phyloP scores from a whole-genome alignment of 2,888 invertebrate genomes.

The Macroteleia sp. region DNA sequence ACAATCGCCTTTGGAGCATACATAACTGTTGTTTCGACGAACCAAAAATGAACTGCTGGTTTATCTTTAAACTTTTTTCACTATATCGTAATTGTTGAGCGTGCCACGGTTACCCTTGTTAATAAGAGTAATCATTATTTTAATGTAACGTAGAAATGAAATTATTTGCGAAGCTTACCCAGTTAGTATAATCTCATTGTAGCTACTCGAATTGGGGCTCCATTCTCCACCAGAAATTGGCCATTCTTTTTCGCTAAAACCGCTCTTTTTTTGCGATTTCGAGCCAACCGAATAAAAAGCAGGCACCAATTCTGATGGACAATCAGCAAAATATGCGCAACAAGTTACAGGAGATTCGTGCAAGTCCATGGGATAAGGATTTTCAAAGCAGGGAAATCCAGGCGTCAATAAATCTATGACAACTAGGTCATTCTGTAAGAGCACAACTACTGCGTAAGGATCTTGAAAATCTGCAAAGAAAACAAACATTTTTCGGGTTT shows the following conservation, averaged over 20 bases:
- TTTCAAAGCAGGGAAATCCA: conserved; percentile 99
- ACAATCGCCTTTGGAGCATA: too few relatives aligned
- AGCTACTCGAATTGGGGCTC: conserved; percentile 97
- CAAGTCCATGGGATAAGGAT: conserved; percentile 99
- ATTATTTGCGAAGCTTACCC: conserved; percentile 87
- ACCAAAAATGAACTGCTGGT: too few relatives aligned
- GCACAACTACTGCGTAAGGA: conserved; percentile 98
- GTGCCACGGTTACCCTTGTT: too few relatives aligned
- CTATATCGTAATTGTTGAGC: too few relatives aligned
- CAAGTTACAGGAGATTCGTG: conserved; percentile 99
- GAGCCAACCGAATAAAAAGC: conserved; percentile 98
- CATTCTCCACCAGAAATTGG: conserved; percentile 98
- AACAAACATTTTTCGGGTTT: conserved; percentile 58
- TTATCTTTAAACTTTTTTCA: too few relatives aligned
- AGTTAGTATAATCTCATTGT: conserved; percentile 99
- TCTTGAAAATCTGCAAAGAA: conserved; percentile 94
- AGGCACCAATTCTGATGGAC: conserved; percentile 98
- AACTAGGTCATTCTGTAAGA: conserved; percentile 98
- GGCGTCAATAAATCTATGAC: conserved; percentile 97
- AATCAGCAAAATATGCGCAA: conserved; percentile 98
- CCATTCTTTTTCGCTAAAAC: conserved; percentile 97
- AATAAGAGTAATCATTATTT: too few relatives aligned
- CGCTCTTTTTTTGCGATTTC: conserved; percentile 89
- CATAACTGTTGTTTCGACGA: too few relatives aligned
- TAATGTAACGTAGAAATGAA: too few relatives aligned